phyloP scores from a whole-genome alignment of 2,113 vertebrate species.

The Leptocoma aspasia region DNA sequence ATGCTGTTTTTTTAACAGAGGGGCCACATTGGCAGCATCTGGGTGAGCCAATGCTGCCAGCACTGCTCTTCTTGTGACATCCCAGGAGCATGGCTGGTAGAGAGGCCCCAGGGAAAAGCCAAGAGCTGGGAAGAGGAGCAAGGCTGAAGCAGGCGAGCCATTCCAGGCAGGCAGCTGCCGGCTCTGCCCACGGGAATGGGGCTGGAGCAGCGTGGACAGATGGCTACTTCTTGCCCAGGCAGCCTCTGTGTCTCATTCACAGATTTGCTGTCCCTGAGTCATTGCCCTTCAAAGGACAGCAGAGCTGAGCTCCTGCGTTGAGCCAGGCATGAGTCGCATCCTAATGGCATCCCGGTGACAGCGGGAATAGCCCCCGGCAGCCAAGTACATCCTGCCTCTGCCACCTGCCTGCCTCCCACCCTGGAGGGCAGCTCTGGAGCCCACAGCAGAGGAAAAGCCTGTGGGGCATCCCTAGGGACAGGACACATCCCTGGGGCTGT shows the following conservation, averaged over 20 bases:
- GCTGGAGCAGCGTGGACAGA: background rate
- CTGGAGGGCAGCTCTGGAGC: background rate
- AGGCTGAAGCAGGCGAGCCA: background rate
- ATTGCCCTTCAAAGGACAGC: constrained; percentile 61
- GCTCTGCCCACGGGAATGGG: background rate
- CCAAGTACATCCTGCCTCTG: background rate
- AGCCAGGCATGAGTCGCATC: constrained; percentile 39
- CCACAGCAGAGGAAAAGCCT: background rate
- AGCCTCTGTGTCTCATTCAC: constrained; percentile 22
- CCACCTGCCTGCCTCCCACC: background rate
- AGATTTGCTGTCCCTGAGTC: constrained; percentile 59
- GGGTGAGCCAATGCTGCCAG: background rate
- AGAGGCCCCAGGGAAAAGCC: background rate
- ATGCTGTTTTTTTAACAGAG: background rate
- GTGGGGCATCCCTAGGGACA: background rate
- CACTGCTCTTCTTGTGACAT: background rate
- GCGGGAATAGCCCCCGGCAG: background rate
- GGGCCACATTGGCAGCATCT: background rate
- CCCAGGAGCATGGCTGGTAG: fast-evolving
- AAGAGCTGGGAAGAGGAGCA: fast-evolving
- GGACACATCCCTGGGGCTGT: background rate
- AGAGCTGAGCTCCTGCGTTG: background rate
- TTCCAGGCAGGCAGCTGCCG: background rate
- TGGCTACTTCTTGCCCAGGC: constrained; percentile 1
- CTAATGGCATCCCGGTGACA: constrained; percentile 7